Base-by-base conservation (phyloP, 1,140 invertebrate species). In the Heliconius melpomene region DNA sequence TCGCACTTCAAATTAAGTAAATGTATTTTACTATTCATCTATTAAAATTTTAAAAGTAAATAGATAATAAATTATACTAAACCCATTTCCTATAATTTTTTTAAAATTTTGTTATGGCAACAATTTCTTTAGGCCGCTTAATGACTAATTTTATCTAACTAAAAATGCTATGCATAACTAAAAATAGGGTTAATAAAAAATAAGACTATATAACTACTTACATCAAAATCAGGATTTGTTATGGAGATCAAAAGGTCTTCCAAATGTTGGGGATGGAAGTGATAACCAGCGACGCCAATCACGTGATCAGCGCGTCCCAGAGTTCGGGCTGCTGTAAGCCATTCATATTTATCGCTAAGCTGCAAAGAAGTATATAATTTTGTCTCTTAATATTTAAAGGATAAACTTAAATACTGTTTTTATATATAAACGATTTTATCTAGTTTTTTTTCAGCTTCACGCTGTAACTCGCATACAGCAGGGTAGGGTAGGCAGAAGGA, bases 281-380 rank as follows among this genome's bases (percentile, higher is more conserved):
- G 93, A 72, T 84, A 94, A 9, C 93, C 93, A 2, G 91, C 86
- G 2, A 94, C 93, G 7, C 93, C 93, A 9, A 93, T 80, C 18
- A 86, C 85, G 5, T 72, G 71, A 8, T 86, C 90, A n/a, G 87
- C 86, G 36, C 82, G 78, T 1, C 79, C 84, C 5, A 93, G 77
- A 0, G 87, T 82, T 1, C 87, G 82, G 1, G 92, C 92, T 0
- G 90, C 92, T 1, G 91, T 94, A 57, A 93, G 81, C 92, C 92
- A 94, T 74, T 86, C 57, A 23, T 83, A 86, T 20, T 85, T 81
- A 5, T 83, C 80, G n/a, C 82, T 85, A 26, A 90, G 75, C 92
- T 92, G 83, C 26, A 66, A 66, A 26, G 3, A 29, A 16, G 13
- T 23, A 57, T 3, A 23, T 9, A 57, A 2, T 9, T 23, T 23